Evolutionary conservation across 2,113 vertebrate species (phyloP).

Genomic region (Gymnogyps californianus): DNA sequence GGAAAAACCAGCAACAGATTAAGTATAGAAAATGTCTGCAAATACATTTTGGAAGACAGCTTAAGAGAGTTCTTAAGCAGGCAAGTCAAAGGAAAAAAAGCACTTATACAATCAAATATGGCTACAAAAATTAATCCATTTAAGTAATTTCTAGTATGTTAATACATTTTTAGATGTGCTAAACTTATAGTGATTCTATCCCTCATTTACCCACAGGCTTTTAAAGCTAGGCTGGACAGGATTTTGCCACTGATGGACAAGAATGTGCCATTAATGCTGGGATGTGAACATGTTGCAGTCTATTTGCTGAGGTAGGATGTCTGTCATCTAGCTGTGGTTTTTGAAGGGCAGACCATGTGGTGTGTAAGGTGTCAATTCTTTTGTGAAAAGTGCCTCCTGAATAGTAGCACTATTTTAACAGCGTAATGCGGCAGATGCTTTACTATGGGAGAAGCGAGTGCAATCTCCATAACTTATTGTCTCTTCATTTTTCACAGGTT

Average conservation of each 20-base stretch:
- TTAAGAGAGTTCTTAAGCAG: neutral
- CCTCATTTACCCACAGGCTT: neutral
- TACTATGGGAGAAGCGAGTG: neutral
- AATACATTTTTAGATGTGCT: neutral
- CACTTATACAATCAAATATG: neutral
- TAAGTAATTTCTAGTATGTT: neutral
- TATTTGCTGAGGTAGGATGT: neutral
- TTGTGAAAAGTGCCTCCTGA: neutral
- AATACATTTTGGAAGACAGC: neutral
- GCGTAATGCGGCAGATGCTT: neutral
- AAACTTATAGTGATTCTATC: neutral
- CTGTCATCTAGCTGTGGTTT: neutral
- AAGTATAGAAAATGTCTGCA: neutral
- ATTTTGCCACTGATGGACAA: neutral
- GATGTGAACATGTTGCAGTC: neutral
- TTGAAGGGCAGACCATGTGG: neutral
- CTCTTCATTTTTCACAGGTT: neutral
- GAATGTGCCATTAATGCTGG: neutral
- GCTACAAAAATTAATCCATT: neutral
- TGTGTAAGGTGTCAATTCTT: neutral
- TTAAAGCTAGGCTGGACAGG: neutral
- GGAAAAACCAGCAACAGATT: neutral
- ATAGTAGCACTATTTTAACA: neutral
- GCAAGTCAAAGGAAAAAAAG: neutral
- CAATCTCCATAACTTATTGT: neutral